A percentile compares a stretch with the other conserved stretches of the same genome.
Evolutionary conservation across 2,888 invertebrate species (phyloP).

Genomic region (Cantharis flavilabris): DNA sequence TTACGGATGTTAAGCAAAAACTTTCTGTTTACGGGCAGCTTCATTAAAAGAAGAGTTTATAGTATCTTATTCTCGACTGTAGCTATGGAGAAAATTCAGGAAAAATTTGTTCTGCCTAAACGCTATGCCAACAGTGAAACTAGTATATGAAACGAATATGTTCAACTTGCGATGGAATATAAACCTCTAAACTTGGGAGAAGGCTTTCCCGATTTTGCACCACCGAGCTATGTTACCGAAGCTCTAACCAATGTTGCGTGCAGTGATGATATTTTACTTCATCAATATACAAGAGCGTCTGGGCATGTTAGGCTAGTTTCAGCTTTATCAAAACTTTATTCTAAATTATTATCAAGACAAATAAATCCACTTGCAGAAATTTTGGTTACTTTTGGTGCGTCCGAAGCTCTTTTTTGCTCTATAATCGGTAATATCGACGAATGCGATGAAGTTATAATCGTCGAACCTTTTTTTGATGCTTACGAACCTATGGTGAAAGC

Average conservation of each 20-base stretch:
- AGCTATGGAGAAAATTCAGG: constrained; percentile 32
- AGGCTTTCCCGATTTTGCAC: constrained; percentile 92
- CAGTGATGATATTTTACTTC: constrained; percentile 73
- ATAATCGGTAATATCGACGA: constrained; percentile 82
- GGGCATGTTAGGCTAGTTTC: constrained; percentile 90
- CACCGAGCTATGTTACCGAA: constrained; percentile 81
- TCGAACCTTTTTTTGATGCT: constrained; percentile 98
- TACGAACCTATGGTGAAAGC: constrained; percentile 92
- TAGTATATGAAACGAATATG: constrained; percentile 92
- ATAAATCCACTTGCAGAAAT: constrained; percentile 89
- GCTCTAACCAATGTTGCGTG: constrained; percentile 71
- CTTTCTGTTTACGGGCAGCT: background rate
- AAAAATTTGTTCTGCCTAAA: constrained; percentile 70
- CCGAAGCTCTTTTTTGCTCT: constrained; percentile 87
- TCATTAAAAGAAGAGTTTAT: background rate
- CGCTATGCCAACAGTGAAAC: constrained; percentile 75
- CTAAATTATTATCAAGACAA: constrained; percentile 71
- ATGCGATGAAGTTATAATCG: constrained; percentile 92
- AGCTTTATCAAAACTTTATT: constrained; percentile 83
- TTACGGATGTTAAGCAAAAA: background rate
- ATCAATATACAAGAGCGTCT: constrained; percentile 94
- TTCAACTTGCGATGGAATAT: constrained; percentile 76
- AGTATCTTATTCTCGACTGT: background rate
- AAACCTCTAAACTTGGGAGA: constrained; percentile 93
- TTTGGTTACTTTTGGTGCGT: constrained; percentile 90